Evolutionary conservation across 64 coral and sea anemone species (phyloP), one percentile per base, ranked within the genome.

Genomic region (Trachythela sp.): DNA sequence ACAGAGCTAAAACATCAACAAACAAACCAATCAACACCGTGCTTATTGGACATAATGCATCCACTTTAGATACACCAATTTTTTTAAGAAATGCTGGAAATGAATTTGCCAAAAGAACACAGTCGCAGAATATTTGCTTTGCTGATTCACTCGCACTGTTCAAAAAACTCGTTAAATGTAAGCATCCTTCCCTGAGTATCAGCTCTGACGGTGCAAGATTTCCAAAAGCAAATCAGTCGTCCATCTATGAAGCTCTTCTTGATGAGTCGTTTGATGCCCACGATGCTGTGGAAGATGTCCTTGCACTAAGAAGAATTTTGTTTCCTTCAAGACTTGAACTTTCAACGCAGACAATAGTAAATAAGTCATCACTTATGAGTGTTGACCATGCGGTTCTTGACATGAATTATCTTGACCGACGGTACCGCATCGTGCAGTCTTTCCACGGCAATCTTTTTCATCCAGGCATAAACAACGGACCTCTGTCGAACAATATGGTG

Each of bases 221-320:
- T n/a, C n/a, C n/a, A n/a, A n/a, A n/a, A n/a, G n/a, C n/a, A n/a
- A n/a, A n/a, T n/a, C n/a, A n/a, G n/a, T n/a, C n/a, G n/a, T n/a
- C n/a, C n/a, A n/a, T n/a, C n/a, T n/a, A n/a, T n/a, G n/a, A n/a
- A n/a, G n/a, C n/a, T n/a, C n/a, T n/a, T n/a, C n/a, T n/a, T n/a
- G n/a, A n/a, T n/a, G n/a, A n/a, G n/a, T n/a, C n/a, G n/a, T n/a
- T n/a, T n/a, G n/a, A n/a, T n/a, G n/a, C n/a, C n/a, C n/a, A n/a
- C n/a, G n/a, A 92, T 70, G 86, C 91, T 9, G 43, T 92, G 26
- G 52, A 91, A 41, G 93, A 91, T 77, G 89, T 87, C 36, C n/a
- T 70, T 24, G 89, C 83, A 9, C 89, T 94, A 0, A 42, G 54
- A 10, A 94, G 88, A 86, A 87, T 89, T n/a, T 41, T 94, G 10